Conservation (phyloP, 2,113 vertebrate genomes). For the Eulemur rufifrons region DNA sequence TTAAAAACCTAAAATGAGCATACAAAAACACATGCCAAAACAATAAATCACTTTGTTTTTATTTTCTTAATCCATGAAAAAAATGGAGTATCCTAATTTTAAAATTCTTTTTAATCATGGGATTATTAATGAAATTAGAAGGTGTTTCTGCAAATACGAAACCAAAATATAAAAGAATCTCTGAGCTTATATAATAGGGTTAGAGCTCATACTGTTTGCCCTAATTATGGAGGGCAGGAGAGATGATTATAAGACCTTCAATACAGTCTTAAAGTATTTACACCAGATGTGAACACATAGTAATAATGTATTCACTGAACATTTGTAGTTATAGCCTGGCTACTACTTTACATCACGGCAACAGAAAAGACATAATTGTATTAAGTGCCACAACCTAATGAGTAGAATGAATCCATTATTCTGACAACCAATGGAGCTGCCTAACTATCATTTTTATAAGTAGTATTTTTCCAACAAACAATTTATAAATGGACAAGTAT, state of each 20-base stretch:
- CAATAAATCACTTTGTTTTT: background rate
- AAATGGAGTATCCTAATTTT: constrained; percentile 1
- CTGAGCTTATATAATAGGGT: constrained; percentile 71
- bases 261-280: background rate
- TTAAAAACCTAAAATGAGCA: constrained; percentile 42
- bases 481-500: constrained; percentile 28
- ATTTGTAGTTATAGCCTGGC: background rate
- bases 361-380: background rate
- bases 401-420: constrained; percentile 24
- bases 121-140: constrained; percentile 49
- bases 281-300: background rate
- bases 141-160: constrained; percentile 39
- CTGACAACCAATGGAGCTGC: constrained; percentile 11
- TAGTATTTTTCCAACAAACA: background rate
- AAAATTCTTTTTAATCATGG: constrained; percentile 47
- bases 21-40: constrained; percentile 13
- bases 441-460: constrained; percentile 51
- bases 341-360: background rate
- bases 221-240: constrained; percentile 42
- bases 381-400: background rate
- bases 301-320: background rate
- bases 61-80: constrained; percentile 30
- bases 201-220: constrained; percentile 52
- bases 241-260: constrained; percentile 34
- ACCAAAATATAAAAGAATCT: constrained; percentile 47